Evolutionary conservation across 1,140 invertebrate genomes (phyloP).

Genomic region (Ostrea denselamellosa): DNA sequence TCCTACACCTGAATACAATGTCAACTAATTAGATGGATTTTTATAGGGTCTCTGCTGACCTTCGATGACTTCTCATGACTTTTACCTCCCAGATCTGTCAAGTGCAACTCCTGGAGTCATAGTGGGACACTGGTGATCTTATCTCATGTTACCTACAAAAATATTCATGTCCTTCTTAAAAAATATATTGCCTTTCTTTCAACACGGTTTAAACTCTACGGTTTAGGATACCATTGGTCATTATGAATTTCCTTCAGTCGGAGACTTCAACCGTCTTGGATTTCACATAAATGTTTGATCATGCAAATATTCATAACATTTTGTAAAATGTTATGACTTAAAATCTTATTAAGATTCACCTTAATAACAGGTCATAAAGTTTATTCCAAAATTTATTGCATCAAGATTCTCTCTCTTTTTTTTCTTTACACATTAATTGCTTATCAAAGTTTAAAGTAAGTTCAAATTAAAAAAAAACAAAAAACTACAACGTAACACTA

Average conservation of each 20-base stretch:
- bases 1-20: conserved; percentile 9
- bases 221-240: neutral
- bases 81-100: neutral
- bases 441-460: too few relatives aligned
- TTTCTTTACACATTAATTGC: too few relatives aligned
- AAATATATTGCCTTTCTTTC: conserved; percentile 35
- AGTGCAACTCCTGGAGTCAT: neutral
- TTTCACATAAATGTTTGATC: neutral
- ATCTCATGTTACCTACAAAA: conserved; percentile 32
- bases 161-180: conserved; percentile 23
- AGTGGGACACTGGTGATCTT: neutral
- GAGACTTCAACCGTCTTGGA: conserved; percentile 3
- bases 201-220: neutral
- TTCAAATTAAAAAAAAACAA: too few relatives aligned
- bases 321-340: conserved; percentile 8
- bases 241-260: neutral
- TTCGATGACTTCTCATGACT: neutral
- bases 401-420: neutral
- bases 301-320: conserved; percentile 32
- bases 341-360: neutral
- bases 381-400: neutral
- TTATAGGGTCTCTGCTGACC: conserved; percentile 9
- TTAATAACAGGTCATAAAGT: neutral
- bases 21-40: conserved; percentile 26
- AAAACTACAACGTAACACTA: too few relatives aligned